Evolutionary conservation across 1,140 invertebrate species (phyloP).

Genomic region (Neuroterus valhalla): DNA sequence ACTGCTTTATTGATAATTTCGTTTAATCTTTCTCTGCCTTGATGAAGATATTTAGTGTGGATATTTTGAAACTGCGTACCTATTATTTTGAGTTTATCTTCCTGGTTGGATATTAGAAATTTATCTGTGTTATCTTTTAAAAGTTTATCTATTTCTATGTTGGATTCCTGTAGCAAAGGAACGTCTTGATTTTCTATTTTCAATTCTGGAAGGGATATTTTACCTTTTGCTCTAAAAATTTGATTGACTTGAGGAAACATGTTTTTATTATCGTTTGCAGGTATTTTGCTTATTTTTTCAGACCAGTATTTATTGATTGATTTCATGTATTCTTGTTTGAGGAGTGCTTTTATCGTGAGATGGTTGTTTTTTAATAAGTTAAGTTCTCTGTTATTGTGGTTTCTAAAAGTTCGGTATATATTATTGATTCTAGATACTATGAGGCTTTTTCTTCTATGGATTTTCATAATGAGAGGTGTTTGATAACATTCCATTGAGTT

Average conservation of each 20-base stretch:
- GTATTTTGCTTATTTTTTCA: constrained; percentile 39
- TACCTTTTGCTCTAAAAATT: too few species aligned
- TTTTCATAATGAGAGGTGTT: constrained; percentile 38
- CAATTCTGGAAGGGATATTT: not conserved
- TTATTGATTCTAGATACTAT: constrained; percentile 20
- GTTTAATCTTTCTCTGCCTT: not conserved
- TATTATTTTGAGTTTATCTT: too few species aligned
- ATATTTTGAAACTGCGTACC: too few species aligned
- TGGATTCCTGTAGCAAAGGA: not conserved
- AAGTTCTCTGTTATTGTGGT: not conserved
- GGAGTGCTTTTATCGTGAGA: not conserved
- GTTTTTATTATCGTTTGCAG: constrained; percentile 40
- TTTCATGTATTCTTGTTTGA: too few species aligned
- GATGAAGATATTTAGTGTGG: not conserved
- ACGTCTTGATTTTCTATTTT: not conserved
- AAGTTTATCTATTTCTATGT: not conserved
- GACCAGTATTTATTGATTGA: constrained; percentile 30
- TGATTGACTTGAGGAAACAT: constrained; percentile 49
- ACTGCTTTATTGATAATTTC: not conserved
- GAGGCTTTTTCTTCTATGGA: constrained; percentile 32
- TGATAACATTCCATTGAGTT: constrained; percentile 34
- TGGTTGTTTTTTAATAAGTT: constrained; percentile 4
- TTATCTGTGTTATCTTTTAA: not conserved
- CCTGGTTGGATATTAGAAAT: not conserved
- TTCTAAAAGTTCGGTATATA: constrained; percentile 1